These are phyloP conservation scores for Palythoa caribaeorum DNA, from an alignment of 92 coral and sea anemone species.

Conservation along the genomic window DNA sequence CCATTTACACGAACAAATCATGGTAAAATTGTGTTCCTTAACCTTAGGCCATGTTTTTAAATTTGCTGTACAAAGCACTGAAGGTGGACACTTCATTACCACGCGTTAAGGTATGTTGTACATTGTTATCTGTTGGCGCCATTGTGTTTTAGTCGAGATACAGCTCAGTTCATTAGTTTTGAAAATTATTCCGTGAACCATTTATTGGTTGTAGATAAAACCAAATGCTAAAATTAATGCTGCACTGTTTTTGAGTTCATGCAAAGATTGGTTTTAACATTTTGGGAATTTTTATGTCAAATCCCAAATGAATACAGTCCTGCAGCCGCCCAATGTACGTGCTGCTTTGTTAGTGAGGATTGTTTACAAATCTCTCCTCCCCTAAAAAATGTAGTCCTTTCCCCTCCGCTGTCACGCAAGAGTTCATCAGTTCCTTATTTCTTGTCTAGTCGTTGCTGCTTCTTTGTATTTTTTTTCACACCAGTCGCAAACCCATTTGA, in stretches of 20 bases:
- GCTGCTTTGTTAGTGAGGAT: background rate
- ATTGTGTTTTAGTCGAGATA: background rate
- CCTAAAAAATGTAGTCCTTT: background rate
- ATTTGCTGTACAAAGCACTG: conserved; percentile 87
- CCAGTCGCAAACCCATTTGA: background rate
- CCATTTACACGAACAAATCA: background rate
- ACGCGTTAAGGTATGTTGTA: conserved; percentile 82
- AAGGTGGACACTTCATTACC: conserved; percentile 87
- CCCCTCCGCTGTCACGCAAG: background rate
- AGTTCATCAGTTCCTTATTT: too few relatives aligned
- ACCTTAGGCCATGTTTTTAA: conserved; percentile 84
- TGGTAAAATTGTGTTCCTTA: background rate
- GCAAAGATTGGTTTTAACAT: background rate
- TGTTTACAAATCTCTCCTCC: background rate
- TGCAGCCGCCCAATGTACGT: background rate
- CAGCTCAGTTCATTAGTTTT: background rate
- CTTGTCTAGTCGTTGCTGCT: too few relatives aligned
- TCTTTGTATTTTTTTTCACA: too few relatives aligned
- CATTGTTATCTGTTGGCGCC: background rate
- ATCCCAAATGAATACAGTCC: background rate
- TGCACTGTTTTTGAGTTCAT: background rate
- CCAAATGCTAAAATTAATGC: too few relatives aligned
- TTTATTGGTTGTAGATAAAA: too few relatives aligned
- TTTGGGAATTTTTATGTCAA: background rate
- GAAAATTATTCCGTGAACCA: background rate